phyloP scores from a whole-genome alignment of 2,797 vertebrate genomes.

The Hydrocynus forskahlii region DNA sequence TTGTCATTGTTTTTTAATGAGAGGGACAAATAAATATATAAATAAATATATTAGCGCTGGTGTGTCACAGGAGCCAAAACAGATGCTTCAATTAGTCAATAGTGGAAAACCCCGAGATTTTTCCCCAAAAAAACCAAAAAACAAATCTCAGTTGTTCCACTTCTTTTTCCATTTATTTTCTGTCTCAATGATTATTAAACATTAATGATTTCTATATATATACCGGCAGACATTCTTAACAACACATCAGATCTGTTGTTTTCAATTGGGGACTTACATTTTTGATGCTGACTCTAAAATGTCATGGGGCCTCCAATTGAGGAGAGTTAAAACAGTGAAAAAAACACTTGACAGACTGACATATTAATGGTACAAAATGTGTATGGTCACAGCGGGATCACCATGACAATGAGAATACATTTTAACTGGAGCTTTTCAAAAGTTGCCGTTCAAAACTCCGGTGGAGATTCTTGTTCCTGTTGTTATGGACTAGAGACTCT shows the following conservation, averaged over 20 bases:
- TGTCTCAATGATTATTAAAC: background rate
- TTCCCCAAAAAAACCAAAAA: background rate
- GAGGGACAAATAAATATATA: background rate
- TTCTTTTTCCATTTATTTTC: background rate
- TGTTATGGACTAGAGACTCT: too few species aligned
- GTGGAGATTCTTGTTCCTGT: too few species aligned
- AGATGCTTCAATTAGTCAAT: constrained; percentile 19
- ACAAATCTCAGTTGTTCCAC: background rate
- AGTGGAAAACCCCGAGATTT: background rate
- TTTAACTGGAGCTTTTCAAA: background rate
- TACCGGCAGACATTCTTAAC: background rate
- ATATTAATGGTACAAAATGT: background rate
- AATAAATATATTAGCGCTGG: background rate
- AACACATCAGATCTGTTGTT: background rate
- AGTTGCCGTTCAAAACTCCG: too few species aligned
- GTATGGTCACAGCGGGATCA: background rate
- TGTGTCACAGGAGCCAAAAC: background rate
- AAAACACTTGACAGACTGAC: too few species aligned
- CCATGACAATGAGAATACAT: background rate
- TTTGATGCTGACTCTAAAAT: background rate
- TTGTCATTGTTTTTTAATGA: constrained; percentile 16
- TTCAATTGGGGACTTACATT: background rate
- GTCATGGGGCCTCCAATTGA: background rate
- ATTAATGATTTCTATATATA: background rate
- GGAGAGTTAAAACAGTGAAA: too few species aligned